phyloP scores from a whole-genome alignment of 2,113 vertebrate genomes.

The Cynopterus brachyotis region DNA sequence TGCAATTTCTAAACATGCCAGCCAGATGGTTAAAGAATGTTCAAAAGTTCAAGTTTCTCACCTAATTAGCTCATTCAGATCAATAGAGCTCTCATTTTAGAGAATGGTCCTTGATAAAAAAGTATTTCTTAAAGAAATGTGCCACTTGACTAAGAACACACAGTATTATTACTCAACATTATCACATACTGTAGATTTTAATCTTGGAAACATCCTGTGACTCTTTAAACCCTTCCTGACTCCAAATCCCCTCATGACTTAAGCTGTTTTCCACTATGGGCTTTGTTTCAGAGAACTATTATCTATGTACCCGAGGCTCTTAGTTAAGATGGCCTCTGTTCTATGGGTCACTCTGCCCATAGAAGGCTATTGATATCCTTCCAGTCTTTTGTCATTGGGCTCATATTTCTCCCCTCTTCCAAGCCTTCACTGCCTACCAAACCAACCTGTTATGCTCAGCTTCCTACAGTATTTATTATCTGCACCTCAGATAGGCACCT shows the following conservation, averaged over 20 bases:
- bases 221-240: background rate
- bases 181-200: background rate
- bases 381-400: background rate
- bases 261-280: background rate
- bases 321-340: background rate
- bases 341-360: background rate
- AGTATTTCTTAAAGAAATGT: constrained; percentile 44
- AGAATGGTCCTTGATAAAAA: constrained; percentile 40
- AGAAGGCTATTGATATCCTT: background rate
- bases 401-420: background rate
- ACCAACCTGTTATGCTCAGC: background rate
- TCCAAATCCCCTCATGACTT: background rate
- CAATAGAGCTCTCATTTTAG: background rate
- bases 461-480: background rate
- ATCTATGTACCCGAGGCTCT: background rate
- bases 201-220: background rate
- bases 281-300: background rate
- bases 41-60: constrained; percentile 1
- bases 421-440: background rate
- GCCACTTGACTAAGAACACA: background rate
- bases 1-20: background rate
- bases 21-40: background rate
- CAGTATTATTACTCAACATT: background rate
- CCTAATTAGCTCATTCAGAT: background rate
- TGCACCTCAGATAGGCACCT: background rate